Percentiles rank a stretch among this genome's conserved stretches.
phyloP scores from a whole-genome alignment of 2,113 vertebrate genomes.

The Channa argus region DNA sequence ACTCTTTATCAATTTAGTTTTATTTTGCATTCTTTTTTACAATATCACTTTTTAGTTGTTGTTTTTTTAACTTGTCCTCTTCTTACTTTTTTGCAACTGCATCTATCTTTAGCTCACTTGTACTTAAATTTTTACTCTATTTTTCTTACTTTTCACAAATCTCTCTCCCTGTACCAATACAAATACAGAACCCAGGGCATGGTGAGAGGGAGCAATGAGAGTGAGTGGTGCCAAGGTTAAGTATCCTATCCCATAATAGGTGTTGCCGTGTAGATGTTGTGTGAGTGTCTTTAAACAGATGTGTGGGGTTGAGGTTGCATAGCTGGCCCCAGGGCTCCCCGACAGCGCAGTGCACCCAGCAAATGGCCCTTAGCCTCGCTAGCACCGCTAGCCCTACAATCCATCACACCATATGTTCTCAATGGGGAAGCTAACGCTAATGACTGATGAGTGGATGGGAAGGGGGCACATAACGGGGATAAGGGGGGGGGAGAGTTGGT shows the following conservation, averaged over 20 bases:
- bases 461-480: constrained; percentile 54
- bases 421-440: constrained; percentile 87
- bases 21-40: not conserved
- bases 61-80: not conserved
- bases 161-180: constrained; percentile 34
- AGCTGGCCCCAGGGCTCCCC: constrained; percentile 70
- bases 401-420: constrained; percentile 89
- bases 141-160: constrained; percentile 28
- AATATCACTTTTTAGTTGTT: not conserved
- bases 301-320: constrained; percentile 79
- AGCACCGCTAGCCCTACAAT: constrained; percentile 84
- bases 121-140: not conserved
- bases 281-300: constrained; percentile 75
- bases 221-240: constrained; percentile 82
- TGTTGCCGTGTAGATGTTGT: constrained; percentile 63
- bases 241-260: constrained; percentile 78
- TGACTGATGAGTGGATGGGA: constrained; percentile 82
- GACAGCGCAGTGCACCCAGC: constrained; percentile 80
- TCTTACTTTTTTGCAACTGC: not conserved
- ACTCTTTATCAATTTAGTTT: not conserved
- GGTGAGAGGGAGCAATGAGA: constrained; percentile 46
- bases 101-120: not conserved
- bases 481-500: constrained; percentile 22
- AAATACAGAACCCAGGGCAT: constrained; percentile 57
- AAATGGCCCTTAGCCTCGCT: constrained; percentile 88